Evolutionary conservation across 2,888 invertebrate species (phyloP).

Genomic region (Limnephilus lunatus): DNA sequence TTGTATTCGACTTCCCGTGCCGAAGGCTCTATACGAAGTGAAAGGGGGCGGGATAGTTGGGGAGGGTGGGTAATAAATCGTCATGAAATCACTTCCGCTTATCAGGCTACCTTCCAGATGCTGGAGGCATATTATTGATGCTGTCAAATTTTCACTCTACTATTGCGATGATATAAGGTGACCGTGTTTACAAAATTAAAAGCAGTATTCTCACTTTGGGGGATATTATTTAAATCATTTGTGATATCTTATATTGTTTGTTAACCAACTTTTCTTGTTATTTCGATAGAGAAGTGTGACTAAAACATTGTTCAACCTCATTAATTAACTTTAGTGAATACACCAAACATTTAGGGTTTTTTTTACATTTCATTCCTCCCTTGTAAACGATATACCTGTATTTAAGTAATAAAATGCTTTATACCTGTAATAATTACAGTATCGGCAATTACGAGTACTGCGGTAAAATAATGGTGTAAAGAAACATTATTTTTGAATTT

Average conservation of each 20-base stretch:
- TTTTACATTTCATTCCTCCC: too few relatives aligned
- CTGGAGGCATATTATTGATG: constrained; percentile 15
- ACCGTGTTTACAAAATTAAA: neutral
- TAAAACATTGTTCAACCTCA: too few relatives aligned
- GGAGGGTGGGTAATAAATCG: constrained; percentile 48
- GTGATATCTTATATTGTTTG: too few relatives aligned
- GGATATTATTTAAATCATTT: neutral
- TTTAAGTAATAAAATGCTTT: too few relatives aligned
- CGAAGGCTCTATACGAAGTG: constrained; percentile 40
- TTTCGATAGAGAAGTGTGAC: neutral
- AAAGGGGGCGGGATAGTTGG: constrained; percentile 31
- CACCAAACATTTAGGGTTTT: too few relatives aligned
- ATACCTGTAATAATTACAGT: too few relatives aligned
- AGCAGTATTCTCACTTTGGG: neutral
- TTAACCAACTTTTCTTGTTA: neutral
- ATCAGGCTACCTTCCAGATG: constrained; percentile 11
- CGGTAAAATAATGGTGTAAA: too few relatives aligned
- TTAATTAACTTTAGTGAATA: too few relatives aligned
- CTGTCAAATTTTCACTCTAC: neutral
- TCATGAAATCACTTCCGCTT: constrained; percentile 58
- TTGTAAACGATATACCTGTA: too few relatives aligned
- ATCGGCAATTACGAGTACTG: too few relatives aligned
- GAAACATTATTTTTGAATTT: too few relatives aligned
- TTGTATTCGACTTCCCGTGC: constrained; percentile 62
- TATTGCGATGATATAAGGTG: neutral